These are phyloP conservation scores for Cirrhinus mrigala DNA, from an alignment of 2,797 vertebrate genomes.

Conservation along the genomic window DNA sequence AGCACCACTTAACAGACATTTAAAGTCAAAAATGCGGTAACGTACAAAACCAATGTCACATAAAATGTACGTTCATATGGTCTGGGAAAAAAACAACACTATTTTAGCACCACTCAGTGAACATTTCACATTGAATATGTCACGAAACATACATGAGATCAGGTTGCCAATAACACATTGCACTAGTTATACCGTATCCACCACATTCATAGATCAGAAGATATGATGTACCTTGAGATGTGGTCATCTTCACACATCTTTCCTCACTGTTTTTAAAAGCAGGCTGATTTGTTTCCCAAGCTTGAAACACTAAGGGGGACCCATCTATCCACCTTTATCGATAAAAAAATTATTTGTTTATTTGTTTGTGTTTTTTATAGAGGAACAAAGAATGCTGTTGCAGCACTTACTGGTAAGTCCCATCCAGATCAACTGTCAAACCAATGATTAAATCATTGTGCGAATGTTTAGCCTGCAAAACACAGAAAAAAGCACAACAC, in stretches of 20 bases:
- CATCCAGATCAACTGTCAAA: constrained; percentile 87
- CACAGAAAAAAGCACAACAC: neutral
- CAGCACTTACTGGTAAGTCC: constrained; percentile 81
- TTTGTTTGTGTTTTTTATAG: neutral
- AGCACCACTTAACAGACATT: no score
- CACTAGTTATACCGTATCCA: neutral
- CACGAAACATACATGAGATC: no score
- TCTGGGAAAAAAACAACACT: no score
- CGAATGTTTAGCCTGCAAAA: constrained; percentile 50
- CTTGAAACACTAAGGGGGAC: constrained; percentile 77
- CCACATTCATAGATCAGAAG: neutral
- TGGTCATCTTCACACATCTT: constrained; percentile 83
- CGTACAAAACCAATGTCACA: no score
- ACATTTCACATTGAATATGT: no score
- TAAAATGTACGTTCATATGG: no score
- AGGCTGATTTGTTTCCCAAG: constrained; percentile 84
- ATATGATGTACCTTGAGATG: constrained; percentile 74
- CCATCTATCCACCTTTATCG: constrained; percentile 83
- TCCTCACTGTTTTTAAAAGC: constrained; percentile 86
- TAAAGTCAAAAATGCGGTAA: no score
- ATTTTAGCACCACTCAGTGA: no score
- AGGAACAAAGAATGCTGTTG: neutral
- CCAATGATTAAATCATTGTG: constrained; percentile 82
- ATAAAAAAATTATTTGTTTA: neutral
- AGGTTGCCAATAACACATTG: neutral